Conservation (phyloP, 2,113 vertebrate species). For the Rissa tridactyla region DNA sequence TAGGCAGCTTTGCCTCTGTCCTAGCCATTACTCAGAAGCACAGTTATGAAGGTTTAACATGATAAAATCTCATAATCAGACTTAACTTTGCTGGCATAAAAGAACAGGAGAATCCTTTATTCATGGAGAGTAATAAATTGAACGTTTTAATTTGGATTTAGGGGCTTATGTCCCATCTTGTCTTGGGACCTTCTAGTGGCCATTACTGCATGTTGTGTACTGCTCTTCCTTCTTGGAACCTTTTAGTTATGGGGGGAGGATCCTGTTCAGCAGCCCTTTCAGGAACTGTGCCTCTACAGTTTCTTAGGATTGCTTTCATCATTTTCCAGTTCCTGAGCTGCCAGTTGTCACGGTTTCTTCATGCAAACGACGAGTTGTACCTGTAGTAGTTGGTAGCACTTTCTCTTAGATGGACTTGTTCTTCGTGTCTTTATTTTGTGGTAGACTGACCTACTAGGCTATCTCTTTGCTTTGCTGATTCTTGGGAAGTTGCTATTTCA, state of each 20-base stretch:
- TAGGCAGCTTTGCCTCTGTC: neutral
- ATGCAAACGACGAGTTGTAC: neutral
- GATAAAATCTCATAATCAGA: neutral
- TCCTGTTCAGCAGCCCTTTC: neutral
- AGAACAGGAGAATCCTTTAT: neutral
- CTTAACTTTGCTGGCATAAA: neutral
- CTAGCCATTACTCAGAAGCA: neutral
- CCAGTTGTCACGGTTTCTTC: neutral
- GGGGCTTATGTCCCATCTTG: rapidly evolving
- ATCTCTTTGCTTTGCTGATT: neutral
- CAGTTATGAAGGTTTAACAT: neutral
- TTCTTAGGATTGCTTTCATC: neutral
- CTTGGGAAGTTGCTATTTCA: neutral
- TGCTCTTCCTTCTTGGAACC: neutral
- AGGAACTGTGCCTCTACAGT: neutral
- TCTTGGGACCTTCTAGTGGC: neutral
- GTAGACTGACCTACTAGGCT: neutral
- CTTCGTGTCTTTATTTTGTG: neutral
- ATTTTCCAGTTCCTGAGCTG: neutral
- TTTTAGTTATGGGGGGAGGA: neutral
- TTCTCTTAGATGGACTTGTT: neutral
- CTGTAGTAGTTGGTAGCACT: neutral
- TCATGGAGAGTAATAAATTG: neutral
- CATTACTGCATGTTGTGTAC: neutral
- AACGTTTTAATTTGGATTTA: neutral